These are phyloP conservation scores for Julus scandinavius DNA, from an alignment of 2,888 invertebrate species.

Conservation along the genomic window DNA sequence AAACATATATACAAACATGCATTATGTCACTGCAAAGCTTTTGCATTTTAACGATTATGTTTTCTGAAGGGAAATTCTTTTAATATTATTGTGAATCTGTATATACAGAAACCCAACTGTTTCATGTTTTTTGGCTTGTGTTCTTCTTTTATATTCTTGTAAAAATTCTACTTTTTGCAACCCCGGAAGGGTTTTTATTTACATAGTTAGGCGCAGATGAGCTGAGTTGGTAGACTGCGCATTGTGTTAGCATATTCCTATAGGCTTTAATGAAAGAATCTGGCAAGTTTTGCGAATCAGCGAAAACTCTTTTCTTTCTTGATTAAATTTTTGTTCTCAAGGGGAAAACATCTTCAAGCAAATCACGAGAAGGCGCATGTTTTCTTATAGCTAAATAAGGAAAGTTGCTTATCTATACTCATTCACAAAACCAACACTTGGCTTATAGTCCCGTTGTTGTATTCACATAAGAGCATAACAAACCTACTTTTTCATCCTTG, in stretches of 20 bases:
- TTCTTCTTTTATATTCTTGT: background rate
- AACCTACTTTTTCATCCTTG: too few species aligned
- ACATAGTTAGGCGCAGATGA: background rate
- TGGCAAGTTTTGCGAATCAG: background rate
- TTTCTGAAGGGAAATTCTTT: background rate
- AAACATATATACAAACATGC: background rate
- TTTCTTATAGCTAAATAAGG: background rate
- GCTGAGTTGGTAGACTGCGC: background rate
- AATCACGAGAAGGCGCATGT: background rate
- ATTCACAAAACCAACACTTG: background rate
- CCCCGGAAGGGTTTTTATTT: slow-evolving; percentile 5
- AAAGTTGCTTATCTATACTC: background rate
- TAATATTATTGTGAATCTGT: background rate
- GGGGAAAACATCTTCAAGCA: background rate
- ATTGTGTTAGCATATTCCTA: background rate
- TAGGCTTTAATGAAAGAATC: background rate
- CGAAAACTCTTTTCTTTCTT: background rate
- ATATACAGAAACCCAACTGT: background rate
- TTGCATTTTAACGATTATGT: background rate
- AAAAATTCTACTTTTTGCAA: background rate
- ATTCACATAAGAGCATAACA: too few species aligned
- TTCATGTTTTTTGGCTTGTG: background rate
- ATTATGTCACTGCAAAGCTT: slow-evolving; percentile 18
- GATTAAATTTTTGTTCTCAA: background rate
- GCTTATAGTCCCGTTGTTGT: background rate